Base-by-base conservation (phyloP, 2,888 invertebrate genomes). In the Cheilosia grossa region DNA sequence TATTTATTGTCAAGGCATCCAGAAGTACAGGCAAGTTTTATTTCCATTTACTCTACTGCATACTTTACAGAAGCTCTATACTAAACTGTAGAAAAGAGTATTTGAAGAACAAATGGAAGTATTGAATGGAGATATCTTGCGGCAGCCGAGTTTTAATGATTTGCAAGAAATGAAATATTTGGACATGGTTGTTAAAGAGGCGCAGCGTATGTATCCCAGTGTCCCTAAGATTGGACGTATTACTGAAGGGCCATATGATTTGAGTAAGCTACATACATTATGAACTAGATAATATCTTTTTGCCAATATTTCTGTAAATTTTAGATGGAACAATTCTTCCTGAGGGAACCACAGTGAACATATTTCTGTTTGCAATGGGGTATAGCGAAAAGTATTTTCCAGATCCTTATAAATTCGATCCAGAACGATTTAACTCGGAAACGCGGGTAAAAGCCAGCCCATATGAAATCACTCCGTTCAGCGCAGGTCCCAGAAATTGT, bases 401-500 rank as follows among this genome's bases (percentile, higher is more conserved):
- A 40, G 90, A 91, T 49, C 92, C 92, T 0, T 88, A 89, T 42
- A 89, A 88, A 2, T 90, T 91, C 59, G 64, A 89, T 15, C 94
- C 94, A 0, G 94, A 94, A 74, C 92, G 94, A 27, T 94, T 94
- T 87, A 91, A 92, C 47, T 75, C 88, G 1, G 88, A 91, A 69
- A 89, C 91, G 13, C 89, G 88, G 3, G 82, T 77, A 4, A 89
- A 89, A 30, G 90, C 89, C 1, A 93, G 92, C 66, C 93, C 93
- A 0, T 94, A 93, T 87, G 92, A 92, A 27, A 94, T 93, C 91
- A 88, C 95, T 1, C 93, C 94, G 0, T 95, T 95, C 77, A 95
- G 94, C 87, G 95, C 94, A 6, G 95, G 95, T 0, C 94, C 94
- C 0, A 93, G 95, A 54, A 95, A 95, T 88, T 94, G 94, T 87